Evolutionary conservation across 2,113 vertebrate genomes (phyloP).

Genomic region (human (Homo sapiens)): DNA sequence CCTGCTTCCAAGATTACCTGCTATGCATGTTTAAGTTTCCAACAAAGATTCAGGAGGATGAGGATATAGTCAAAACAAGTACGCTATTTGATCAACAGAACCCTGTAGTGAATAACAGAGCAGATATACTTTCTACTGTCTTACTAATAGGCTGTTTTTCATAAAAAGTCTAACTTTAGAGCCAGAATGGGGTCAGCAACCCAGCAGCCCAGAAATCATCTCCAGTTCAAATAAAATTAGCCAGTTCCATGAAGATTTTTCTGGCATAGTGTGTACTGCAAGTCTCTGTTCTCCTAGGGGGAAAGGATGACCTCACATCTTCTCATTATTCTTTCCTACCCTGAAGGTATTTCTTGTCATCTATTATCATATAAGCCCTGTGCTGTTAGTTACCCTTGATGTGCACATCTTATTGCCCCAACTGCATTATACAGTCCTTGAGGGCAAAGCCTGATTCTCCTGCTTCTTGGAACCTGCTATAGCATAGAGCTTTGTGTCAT

Average conservation of each 20-base stretch:
- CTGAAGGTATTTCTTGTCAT: conserved; percentile 66
- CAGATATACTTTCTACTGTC: neutral
- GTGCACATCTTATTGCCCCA: neutral
- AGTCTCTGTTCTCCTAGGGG: conserved; percentile 41
- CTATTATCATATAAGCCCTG: conserved; percentile 54
- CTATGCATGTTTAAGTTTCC: neutral
- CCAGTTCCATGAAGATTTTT: conserved; percentile 28
- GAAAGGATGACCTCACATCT: conserved; percentile 49
- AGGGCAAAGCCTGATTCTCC: neutral
- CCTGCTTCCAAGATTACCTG: neutral
- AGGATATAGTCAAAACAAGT: neutral
- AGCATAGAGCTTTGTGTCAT: neutral
- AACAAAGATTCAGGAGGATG: neutral
- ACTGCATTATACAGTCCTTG: neutral
- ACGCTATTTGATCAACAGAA: neutral
- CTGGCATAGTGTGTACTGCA: conserved; percentile 17
- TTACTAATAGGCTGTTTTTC: neutral
- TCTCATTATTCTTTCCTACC: conserved; percentile 49
- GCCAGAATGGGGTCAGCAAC: conserved; percentile 53
- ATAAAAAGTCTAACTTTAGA: conserved; percentile 30
- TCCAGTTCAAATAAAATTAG: conserved; percentile 48
- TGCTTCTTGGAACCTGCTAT: neutral
- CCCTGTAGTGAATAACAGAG: neutral
- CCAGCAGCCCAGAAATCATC: conserved; percentile 53
- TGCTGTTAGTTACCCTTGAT: conserved; percentile 29